A percentile compares a stretch with the other conserved stretches of the same genome.
phyloP scores from a whole-genome alignment of 2,797 vertebrate species.

The Rhodeus uyekii region DNA sequence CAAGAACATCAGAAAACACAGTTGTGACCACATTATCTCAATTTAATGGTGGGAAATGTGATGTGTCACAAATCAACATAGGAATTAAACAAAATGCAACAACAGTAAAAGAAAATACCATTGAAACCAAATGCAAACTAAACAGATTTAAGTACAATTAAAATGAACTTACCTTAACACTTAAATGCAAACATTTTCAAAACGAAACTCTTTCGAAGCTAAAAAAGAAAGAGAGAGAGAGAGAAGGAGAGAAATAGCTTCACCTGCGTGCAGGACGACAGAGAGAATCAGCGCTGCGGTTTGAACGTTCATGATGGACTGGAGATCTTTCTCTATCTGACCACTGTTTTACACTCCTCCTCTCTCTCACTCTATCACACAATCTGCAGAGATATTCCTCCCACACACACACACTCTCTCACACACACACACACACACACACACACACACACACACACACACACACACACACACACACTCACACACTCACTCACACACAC shows the following conservation, averaged over 20 bases:
- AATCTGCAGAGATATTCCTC: neutral
- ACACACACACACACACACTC: too few relatives aligned
- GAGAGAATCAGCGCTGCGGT: constrained; percentile 60
- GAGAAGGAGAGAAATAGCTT: constrained; percentile 18
- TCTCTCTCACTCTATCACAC: constrained; percentile 53
- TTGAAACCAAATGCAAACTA: neutral
- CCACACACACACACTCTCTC: too few relatives aligned
- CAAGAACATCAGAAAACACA: neutral
- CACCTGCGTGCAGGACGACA: constrained; percentile 70
- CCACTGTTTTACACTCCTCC: constrained; percentile 52
- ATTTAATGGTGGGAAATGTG: neutral
- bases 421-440: too few relatives aligned
- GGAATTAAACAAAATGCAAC: neutral
- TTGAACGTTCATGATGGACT: constrained; percentile 67
- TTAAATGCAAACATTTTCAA: neutral
- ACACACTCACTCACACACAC: neutral
- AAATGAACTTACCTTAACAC: neutral
- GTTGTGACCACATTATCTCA: neutral
- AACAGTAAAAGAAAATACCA: too few relatives aligned
- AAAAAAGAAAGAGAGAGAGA: neutral
- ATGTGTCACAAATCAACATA: neutral
- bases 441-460: too few relatives aligned
- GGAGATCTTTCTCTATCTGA: constrained; percentile 56
- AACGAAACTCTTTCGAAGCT: neutral
- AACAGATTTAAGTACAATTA: neutral